A percentile compares a stretch with the other conserved stretches of the same genome.
Conservation (phyloP, 2,797 vertebrate species). For the Fratercula arctica region DNA sequence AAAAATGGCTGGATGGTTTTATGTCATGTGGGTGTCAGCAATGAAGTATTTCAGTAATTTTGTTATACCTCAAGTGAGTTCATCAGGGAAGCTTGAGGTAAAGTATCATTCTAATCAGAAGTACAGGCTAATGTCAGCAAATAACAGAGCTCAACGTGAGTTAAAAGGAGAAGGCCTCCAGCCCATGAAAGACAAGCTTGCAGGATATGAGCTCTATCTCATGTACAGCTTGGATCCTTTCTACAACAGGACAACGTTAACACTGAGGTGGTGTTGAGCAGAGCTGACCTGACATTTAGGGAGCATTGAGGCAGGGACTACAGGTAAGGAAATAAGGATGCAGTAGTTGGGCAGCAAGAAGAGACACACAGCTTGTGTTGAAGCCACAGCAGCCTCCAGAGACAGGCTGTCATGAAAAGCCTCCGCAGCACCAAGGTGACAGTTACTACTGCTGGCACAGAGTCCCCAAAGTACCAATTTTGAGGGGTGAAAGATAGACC, state of each 20-base stretch:
- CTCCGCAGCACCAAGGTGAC: neutral
- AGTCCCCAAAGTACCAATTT: neutral
- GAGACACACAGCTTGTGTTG: neutral
- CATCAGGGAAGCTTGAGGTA: neutral
- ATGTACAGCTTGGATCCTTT: neutral
- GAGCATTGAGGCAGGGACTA: neutral
- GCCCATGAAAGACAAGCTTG: neutral
- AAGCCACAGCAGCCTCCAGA: neutral
- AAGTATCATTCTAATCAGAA: neutral
- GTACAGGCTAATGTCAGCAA: neutral
- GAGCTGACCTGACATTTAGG: neutral
- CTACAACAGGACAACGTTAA: neutral
- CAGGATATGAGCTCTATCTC: neutral
- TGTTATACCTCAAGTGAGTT: neutral
- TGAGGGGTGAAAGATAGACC: neutral
- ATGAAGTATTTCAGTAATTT: neutral
- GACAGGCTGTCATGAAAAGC: neutral
- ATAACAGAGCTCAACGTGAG: neutral
- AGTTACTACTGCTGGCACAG: neutral
- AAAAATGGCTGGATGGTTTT: neutral
- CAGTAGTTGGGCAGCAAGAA: neutral
- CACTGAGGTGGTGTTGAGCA: accelerated
- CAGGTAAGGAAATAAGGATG: neutral
- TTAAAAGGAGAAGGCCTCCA: neutral
- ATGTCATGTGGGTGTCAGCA: neutral